These are phyloP conservation scores for Catalaphyllia jardinei DNA, from an alignment of 64 coral and sea anemone species.

Conservation along the genomic window DNA sequence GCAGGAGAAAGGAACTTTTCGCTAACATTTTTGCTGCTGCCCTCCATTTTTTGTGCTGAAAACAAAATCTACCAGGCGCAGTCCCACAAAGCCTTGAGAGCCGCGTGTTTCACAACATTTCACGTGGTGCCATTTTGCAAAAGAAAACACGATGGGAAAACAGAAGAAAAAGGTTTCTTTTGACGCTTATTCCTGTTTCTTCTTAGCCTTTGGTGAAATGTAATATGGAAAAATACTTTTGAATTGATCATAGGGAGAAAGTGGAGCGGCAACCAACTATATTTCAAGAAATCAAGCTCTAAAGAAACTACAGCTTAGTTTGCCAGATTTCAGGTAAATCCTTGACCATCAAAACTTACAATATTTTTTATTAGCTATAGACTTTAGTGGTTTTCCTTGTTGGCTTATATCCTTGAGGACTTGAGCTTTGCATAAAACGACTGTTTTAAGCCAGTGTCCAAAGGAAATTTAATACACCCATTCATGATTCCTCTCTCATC, in stretches of 20 bases:
- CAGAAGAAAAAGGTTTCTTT: conserved; percentile 69
- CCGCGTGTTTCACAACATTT: conserved; percentile 6
- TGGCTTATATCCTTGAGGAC: too few species aligned
- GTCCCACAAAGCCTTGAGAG: conserved; percentile 42
- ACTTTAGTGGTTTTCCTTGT: too few species aligned
- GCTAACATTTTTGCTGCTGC: conserved; percentile 4
- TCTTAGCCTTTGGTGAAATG: neutral
- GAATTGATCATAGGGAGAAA: conserved; percentile 74
- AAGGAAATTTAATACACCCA: too few species aligned
- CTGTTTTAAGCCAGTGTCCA: too few species aligned
- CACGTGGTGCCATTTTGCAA: conserved; percentile 29
- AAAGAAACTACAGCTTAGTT: conserved; percentile 94
- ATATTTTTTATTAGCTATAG: neutral
- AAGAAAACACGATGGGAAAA: conserved; percentile 56
- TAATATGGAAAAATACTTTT: neutral
- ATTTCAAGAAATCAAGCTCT: conserved; percentile 89
- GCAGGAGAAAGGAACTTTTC: conserved; percentile 66
- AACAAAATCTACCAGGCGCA: conserved; percentile 47
- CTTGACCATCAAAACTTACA: neutral
- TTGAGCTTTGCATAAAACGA: too few species aligned
- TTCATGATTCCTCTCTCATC: too few species aligned
- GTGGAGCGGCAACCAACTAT: conserved; percentile 83
- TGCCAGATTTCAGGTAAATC: conserved; percentile 91
- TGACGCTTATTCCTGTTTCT: neutral
- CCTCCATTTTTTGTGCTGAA: conserved; percentile 69